Base-by-base conservation (phyloP, 2,113 vertebrate genomes). In the Cyrtonyx montezumae region DNA sequence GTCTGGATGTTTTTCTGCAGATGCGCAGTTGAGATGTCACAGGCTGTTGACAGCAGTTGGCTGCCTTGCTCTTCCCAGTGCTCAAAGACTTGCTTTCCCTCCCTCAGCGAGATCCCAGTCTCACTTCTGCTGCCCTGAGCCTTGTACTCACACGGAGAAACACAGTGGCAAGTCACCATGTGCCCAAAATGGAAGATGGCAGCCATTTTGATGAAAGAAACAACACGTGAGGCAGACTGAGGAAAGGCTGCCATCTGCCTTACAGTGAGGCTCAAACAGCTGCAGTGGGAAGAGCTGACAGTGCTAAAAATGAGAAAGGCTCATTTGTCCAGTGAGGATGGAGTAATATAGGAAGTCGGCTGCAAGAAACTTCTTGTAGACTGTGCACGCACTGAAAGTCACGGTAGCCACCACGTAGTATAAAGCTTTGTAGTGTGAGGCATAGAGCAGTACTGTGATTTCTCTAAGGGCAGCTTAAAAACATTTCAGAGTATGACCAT, bases 401-500 rank as follows among this genome's bases (percentile, higher is more conserved):
- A 15, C n/a, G 59, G 18, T 32, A n/a, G 34, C 34, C 59, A 55
- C 69, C 61, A 34, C 11, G 43, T 43, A 43, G 16, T 34, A 12
- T 32, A 21, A 68, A 48, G 13, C 8, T 32, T 23, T 46, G 30
- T 20, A 53, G 8, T 49, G 12, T 77, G 65, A 73, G 79, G 68
- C 13, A 12, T 46, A 28, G 19, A 71, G 9, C 9, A 12, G 19
- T 34, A 56, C 59, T 48, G 25, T 42, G n/a, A 19, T 68, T 81
- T 81, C 26, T 81, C 23, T 12, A 6, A 0, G 2, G 34, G 18
- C 55, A 81, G 22, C 26, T 74, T 43, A 30, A 42, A 23, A 91
- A n/a, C 0, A 0, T 59, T 79, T 84, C 61, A 34, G 37, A 55
- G 59, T 37, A 65, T 1, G 5, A n/a, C 32, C 0, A 0, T 43